Percentiles rank a stretch among this genome's conserved stretches.
Evolutionary conservation across 2,797 vertebrate genomes (phyloP).

Genomic region (Zalophus californianus): DNA sequence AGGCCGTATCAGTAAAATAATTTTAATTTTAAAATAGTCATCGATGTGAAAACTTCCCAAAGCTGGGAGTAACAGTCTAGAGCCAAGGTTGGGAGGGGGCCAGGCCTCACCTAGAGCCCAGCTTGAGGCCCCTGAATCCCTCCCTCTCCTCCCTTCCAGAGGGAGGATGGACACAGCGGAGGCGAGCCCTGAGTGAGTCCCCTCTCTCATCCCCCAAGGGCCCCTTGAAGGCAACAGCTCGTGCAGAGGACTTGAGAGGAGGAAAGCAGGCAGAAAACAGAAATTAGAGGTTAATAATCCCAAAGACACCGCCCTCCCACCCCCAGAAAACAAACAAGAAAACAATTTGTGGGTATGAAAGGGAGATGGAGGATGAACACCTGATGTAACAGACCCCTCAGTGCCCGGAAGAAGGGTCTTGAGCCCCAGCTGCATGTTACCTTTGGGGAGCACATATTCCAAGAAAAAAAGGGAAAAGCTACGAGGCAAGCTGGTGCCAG

Average conservation of each 20-base stretch:
- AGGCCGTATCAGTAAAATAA: conserved; percentile 94
- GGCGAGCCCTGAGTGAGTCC: conserved; percentile 70
- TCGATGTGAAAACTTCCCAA: conserved; percentile 94
- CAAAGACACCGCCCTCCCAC: background rate
- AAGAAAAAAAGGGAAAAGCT: background rate
- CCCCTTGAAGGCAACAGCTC: conserved; percentile 46
- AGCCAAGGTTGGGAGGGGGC: conserved; percentile 63
- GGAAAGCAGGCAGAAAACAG: background rate
- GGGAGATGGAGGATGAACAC: conserved; percentile 25
- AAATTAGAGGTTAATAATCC: conserved; percentile 46
- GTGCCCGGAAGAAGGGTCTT: background rate
- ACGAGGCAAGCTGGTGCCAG: background rate
- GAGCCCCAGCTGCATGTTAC: background rate
- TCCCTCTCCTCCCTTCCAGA: background rate
- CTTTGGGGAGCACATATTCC: conserved; percentile 56
- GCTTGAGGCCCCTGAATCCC: conserved; percentile 37
- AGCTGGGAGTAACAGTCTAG: conserved; percentile 95
- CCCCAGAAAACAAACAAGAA: background rate
- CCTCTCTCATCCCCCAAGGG: background rate
- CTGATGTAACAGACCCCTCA: background rate
- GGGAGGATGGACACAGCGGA: conserved; percentile 21
- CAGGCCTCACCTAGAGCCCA: conserved; percentile 48
- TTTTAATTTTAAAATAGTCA: conserved; percentile 97
- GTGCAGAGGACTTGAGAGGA: background rate
- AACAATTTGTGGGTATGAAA: background rate